Evolutionary conservation across 2,888 invertebrate genomes (phyloP).

Genomic region (Hirtodrosophila trivittata): DNA sequence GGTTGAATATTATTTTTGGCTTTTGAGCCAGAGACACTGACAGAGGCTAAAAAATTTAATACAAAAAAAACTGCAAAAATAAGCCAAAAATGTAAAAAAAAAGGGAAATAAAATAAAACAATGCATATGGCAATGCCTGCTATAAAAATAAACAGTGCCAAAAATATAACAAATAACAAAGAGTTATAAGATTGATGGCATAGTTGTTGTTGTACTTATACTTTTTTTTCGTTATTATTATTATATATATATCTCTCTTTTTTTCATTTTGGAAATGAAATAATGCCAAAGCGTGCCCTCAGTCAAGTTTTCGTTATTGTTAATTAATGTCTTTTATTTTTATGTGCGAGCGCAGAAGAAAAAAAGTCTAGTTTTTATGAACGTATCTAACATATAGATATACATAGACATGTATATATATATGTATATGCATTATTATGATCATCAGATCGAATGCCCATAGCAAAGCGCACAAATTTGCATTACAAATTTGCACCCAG

Average conservation of each 20-base stretch:
- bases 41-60: too few relatives aligned
- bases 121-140: constrained; percentile 46
- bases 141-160: constrained; percentile 74
- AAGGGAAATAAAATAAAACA: constrained; percentile 9
- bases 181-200: constrained; percentile 63
- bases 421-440: constrained; percentile 19
- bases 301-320: constrained; percentile 75
- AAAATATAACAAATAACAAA: constrained; percentile 73
- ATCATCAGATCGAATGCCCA: constrained; percentile 37
- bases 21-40: constrained; percentile 59
- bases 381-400: constrained; percentile 9
- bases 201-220: constrained; percentile 27
- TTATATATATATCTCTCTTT: constrained; percentile 22
- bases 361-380: constrained; percentile 6
- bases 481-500: constrained; percentile 77
- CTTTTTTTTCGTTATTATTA: constrained; percentile 41
- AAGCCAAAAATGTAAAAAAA: neutral
- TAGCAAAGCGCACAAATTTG: constrained; percentile 62
- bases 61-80: constrained; percentile 22
- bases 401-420: constrained; percentile 21
- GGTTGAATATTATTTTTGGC: constrained; percentile 68
- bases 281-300: constrained; percentile 76
- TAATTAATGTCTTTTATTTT: constrained; percentile 76
- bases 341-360: constrained; percentile 44
- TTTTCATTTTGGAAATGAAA: constrained; percentile 55